Evolutionary conservation across 2,113 vertebrate species (phyloP).

Genomic region (Ellobius talpinus): DNA sequence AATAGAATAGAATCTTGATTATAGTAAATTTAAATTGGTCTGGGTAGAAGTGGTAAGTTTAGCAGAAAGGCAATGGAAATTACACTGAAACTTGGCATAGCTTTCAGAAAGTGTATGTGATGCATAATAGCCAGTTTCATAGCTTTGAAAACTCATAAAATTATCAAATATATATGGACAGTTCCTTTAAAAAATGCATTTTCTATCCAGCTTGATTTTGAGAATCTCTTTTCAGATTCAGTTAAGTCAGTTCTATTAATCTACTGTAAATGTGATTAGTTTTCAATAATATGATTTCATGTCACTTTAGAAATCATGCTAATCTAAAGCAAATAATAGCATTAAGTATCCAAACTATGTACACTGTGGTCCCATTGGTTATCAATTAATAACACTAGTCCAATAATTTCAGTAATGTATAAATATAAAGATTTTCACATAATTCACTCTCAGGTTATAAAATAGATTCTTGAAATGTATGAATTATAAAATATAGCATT

Average conservation of each 20-base stretch:
- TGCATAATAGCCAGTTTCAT: conserved; percentile 66
- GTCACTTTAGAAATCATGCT: conserved; percentile 22
- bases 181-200: conserved; percentile 22
- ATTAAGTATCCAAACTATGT: conserved; percentile 29
- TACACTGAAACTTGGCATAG: conserved; percentile 50
- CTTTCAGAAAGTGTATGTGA: conserved; percentile 61
- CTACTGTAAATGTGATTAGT: conserved; percentile 54
- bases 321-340: background rate
- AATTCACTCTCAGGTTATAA: background rate
- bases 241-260: conserved; percentile 52
- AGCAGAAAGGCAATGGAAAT: conserved; percentile 72
- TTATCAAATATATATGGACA: conserved; percentile 10
- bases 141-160: conserved; percentile 50
- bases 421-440: background rate
- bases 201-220: background rate
- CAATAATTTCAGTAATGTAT: background rate
- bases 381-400: background rate
- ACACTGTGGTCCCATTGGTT: background rate
- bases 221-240: conserved; percentile 33
- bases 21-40: conserved; percentile 75
- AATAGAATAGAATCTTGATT: conserved; percentile 80
- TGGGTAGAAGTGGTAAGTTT: conserved; percentile 71
- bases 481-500: background rate
- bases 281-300: background rate
- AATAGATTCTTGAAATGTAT: background rate